phyloP scores from a whole-genome alignment of 2,113 vertebrate genomes.

The Mugil cephalus region DNA sequence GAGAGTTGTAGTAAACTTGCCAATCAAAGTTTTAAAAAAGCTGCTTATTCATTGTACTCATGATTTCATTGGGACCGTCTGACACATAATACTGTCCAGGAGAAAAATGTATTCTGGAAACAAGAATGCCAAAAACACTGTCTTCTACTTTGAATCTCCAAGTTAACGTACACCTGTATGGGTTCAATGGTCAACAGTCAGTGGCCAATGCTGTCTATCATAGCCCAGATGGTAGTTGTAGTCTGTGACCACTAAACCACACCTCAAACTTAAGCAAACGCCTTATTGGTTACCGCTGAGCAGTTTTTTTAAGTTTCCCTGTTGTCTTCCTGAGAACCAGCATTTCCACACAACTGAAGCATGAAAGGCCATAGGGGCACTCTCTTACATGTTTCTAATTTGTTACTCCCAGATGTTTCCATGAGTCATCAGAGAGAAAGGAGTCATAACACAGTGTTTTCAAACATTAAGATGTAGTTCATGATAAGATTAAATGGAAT shows the following conservation, averaged over 20 bases:
- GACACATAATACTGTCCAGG: too few relatives aligned
- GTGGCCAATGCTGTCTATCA: conserved; percentile 59
- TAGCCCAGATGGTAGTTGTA: conserved; percentile 37
- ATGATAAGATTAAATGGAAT: conserved; percentile 28
- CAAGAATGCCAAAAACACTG: too few relatives aligned
- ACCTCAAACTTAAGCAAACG: conserved; percentile 54
- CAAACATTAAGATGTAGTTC: neutral
- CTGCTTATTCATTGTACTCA: too few relatives aligned
- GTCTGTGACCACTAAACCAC: conserved; percentile 37
- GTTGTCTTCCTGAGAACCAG: conserved; percentile 46
- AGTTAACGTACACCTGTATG: too few relatives aligned
- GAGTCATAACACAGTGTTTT: neutral
- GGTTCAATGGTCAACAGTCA: conserved; percentile 72
- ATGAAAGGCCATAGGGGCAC: conserved; percentile 33
- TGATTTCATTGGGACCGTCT: too few relatives aligned
- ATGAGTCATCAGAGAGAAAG: conserved; percentile 48
- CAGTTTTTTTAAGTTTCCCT: conserved; percentile 39
- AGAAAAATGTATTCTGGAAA: too few relatives aligned
- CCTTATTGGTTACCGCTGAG: neutral
- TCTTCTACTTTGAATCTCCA: too few relatives aligned
- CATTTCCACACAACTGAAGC: conserved; percentile 53
- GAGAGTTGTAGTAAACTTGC: too few relatives aligned
- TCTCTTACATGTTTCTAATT: conserved; percentile 52
- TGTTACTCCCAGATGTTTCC: conserved; percentile 17
- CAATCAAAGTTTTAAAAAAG: too few relatives aligned